Conservation (phyloP, 35 echinoderm and acorn worm species). For the Holothuria glaberrima region DNA sequence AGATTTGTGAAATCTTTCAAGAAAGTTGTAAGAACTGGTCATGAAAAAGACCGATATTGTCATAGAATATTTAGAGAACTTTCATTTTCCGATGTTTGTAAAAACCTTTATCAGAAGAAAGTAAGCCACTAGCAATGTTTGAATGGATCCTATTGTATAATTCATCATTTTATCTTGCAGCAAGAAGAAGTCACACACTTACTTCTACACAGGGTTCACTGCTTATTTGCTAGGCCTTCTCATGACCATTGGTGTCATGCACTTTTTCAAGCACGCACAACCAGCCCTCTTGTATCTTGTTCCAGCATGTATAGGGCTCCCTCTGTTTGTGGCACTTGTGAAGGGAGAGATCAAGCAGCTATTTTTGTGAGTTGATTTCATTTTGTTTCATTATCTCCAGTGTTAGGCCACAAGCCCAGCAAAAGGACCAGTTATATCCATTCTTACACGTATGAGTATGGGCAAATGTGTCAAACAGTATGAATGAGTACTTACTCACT, state of each 20-base stretch:
- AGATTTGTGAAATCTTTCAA: no score
- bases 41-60: no score
- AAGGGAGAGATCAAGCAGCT: slow-evolving; percentile 85
- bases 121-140: no score
- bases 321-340: slow-evolving; percentile 86
- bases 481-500: no score
- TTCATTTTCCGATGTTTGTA: no score
- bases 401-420: no score
- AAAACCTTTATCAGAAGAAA: no score
- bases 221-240: slow-evolving; percentile 88
- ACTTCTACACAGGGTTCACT: slow-evolving; percentile 81
- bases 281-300: slow-evolving; percentile 94
- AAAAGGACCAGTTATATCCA: not conserved
- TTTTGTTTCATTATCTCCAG: not conserved
- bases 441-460: not conserved
- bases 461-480: no score
- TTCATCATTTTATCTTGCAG: slow-evolving; percentile 43
- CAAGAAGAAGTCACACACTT: slow-evolving; percentile 63
- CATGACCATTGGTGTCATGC: slow-evolving; percentile 96
- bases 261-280: slow-evolving; percentile 97
- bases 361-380: slow-evolving; percentile 76
- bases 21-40: no score
- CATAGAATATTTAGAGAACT: no score
- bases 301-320: slow-evolving; percentile 90
- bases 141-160: not conserved